These are phyloP conservation scores for Procambarus clarkii DNA, from an alignment of 1,140 invertebrate genomes.

Conservation along the genomic window DNA sequence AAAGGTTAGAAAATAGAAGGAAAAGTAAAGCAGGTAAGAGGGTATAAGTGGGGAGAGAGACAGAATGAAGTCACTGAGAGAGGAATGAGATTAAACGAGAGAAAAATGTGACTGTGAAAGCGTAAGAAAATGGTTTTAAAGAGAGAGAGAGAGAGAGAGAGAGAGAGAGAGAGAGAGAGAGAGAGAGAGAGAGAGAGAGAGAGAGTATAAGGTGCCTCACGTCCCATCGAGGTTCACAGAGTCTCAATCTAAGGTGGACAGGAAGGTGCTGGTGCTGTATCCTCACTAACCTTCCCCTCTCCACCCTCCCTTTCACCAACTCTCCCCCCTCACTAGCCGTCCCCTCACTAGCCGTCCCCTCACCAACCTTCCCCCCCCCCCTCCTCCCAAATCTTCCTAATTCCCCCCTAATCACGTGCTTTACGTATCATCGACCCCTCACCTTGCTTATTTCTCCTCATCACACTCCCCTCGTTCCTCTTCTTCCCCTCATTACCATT, in stretches of 20 bases:
- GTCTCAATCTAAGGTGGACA: not conserved
- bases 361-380: not conserved
- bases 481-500: not conserved
- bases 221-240: not conserved
- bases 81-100: not conserved
- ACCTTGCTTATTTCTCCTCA: not conserved
- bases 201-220: not conserved
- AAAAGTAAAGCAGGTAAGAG: no score
- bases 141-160: not conserved
- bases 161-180: not conserved
- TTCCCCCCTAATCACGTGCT: not conserved
- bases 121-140: no score
- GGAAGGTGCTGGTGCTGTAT: not conserved
- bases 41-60: not conserved
- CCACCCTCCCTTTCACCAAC: not conserved
- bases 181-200: constrained; percentile 8
- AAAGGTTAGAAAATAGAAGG: no score
- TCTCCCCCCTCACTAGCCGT: not conserved
- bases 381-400: not conserved
- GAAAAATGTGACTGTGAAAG: no score
- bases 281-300: not conserved
- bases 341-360: not conserved
- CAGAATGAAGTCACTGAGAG: not conserved
- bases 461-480: not conserved
- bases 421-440: not conserved